Evolutionary conservation across 1,140 invertebrate species (phyloP).

Genomic region (Drosophila sproati): DNA sequence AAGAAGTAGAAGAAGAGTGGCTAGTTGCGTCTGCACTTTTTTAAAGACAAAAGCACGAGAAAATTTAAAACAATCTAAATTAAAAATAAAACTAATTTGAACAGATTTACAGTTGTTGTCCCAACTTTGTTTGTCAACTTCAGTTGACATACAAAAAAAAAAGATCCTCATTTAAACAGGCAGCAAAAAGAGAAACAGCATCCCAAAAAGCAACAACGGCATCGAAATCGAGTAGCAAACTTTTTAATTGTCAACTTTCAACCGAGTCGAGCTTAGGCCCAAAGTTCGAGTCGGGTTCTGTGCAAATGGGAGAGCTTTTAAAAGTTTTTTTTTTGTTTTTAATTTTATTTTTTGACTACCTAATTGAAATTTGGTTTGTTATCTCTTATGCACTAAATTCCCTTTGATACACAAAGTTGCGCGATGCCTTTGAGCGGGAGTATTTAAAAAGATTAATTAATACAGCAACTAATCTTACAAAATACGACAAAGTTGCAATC

Average conservation of each 20-base stretch:
- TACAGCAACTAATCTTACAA: background rate
- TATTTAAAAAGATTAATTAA: slow-evolving; percentile 25
- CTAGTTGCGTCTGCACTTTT: background rate
- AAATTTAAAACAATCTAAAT: slow-evolving; percentile 67
- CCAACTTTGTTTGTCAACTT: slow-evolving; percentile 64
- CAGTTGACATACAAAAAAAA: slow-evolving; percentile 39
- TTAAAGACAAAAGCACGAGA: slow-evolving; percentile 32
- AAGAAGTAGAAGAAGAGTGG: slow-evolving; percentile 1
- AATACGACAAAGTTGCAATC: background rate
- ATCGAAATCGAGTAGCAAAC: slow-evolving; percentile 53
- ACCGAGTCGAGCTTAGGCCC: slow-evolving; percentile 44
- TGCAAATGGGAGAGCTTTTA: slow-evolving; percentile 24
- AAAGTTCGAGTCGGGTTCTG: slow-evolving; percentile 22
- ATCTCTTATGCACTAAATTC: slow-evolving; percentile 11
- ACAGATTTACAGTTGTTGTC: slow-evolving; percentile 58
- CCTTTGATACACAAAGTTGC: slow-evolving; percentile 2
- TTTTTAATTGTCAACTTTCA: slow-evolving; percentile 82
- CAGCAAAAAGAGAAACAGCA: slow-evolving; percentile 16
- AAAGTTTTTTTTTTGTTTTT: slow-evolving; percentile 13
- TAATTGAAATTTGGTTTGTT: slow-evolving; percentile 72
- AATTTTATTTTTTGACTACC: slow-evolving; percentile 23
- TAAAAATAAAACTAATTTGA: slow-evolving; percentile 78
- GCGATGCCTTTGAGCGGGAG: slow-evolving; percentile 7
- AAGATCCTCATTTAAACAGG: slow-evolving; percentile 60
- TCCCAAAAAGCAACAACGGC: slow-evolving; percentile 37